Conservation (phyloP, 2,113 vertebrate species). For the Pomatorhinus ruficollis region DNA sequence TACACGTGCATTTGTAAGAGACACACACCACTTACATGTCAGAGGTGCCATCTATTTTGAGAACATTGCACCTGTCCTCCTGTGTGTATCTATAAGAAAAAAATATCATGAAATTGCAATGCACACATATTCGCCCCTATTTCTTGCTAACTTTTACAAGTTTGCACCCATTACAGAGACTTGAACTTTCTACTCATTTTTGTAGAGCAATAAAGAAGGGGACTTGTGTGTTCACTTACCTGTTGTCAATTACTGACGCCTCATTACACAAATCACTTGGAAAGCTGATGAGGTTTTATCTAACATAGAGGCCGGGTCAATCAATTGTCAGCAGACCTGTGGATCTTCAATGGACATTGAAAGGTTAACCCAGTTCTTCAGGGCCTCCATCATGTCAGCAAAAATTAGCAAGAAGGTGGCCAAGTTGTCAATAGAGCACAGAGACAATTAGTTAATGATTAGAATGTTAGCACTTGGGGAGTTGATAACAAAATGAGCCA, state of each 20-base stretch:
- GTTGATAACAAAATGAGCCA: constrained; percentile 92
- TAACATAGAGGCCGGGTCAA: constrained; percentile 88
- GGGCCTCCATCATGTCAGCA: constrained; percentile 90
- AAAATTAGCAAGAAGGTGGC: constrained; percentile 88
- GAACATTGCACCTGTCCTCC: background rate
- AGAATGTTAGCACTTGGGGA: constrained; percentile 81
- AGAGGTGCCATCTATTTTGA: background rate
- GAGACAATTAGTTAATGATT: constrained; percentile 98
- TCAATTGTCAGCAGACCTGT: constrained; percentile 89
- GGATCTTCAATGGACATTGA: constrained; percentile 85
- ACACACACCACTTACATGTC: background rate
- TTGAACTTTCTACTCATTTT: constrained; percentile 8
- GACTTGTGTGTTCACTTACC: constrained; percentile 81
- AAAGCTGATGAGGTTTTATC: constrained; percentile 95
- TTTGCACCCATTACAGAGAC: background rate
- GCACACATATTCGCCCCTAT: rapidly evolving
- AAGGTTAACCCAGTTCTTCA: constrained; percentile 91
- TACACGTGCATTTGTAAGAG: background rate
- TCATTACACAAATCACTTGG: constrained; percentile 94
- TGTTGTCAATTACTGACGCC: constrained; percentile 89
- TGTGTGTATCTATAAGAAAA: background rate
- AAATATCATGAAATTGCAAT: background rate
- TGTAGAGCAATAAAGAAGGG: constrained; percentile 5
- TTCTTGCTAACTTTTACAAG: background rate
- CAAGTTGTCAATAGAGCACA: constrained; percentile 88